These are phyloP conservation scores for Clytia hemisphaerica DNA, from an alignment of 30 jellyfish, hydroid and myxozoan species.

Conservation along the genomic window DNA sequence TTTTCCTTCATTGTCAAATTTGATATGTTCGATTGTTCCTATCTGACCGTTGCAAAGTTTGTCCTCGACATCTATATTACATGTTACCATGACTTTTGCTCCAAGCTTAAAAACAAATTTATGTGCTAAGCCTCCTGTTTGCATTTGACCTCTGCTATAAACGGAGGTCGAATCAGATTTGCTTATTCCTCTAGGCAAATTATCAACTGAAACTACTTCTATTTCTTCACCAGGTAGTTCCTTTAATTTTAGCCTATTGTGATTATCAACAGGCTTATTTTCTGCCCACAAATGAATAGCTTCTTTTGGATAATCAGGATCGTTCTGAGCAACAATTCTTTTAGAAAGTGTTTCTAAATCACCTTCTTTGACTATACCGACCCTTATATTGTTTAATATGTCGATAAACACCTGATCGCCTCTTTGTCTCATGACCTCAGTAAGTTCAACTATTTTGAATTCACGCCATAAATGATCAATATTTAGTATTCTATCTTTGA, in stretches of 20 bases:
- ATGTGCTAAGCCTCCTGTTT: constrained; percentile 2
- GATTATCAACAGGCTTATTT: no score
- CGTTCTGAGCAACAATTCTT: neutral
- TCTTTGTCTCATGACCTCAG: neutral
- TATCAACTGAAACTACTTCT: no score
- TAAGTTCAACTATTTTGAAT: neutral
- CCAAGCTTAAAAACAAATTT: neutral
- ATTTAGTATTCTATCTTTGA: neutral
- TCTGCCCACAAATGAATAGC: constrained; percentile 17
- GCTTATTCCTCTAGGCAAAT: no score
- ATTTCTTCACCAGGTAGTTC: no score
- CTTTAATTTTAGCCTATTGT: neutral
- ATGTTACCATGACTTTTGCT: constrained; percentile 25
- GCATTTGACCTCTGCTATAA: no score
- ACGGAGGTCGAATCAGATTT: no score
- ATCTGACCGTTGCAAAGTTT: constrained; percentile 19
- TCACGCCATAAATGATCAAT: neutral
- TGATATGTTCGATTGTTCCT: no score
- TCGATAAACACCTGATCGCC: neutral
- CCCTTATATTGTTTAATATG: neutral
- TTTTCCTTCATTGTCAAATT: no score
- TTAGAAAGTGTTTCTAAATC: neutral
- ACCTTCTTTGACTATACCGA: neutral
- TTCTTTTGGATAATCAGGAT: neutral
- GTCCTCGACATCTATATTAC: constrained; percentile 1